Conservation (phyloP, 2,113 vertebrate genomes). For the Microtus oregoni region DNA sequence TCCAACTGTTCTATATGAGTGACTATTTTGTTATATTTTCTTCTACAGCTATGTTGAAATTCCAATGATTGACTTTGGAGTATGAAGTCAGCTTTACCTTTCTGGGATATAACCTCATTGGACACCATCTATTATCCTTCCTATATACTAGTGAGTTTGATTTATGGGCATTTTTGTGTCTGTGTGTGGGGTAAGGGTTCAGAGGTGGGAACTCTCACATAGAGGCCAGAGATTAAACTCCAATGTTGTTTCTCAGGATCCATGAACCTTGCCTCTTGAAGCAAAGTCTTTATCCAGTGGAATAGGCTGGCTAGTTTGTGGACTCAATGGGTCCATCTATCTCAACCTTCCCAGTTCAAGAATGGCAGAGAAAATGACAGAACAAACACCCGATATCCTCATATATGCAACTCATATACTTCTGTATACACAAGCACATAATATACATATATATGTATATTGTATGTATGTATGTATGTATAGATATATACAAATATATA, state of each 20-base stretch:
- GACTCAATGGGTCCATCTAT: no score
- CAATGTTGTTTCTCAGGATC: not conserved
- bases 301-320: not conserved
- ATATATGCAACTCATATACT: not conserved
- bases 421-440: not conserved
- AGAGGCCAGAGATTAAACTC: not conserved
- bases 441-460: no score
- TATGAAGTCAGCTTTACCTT: not conserved
- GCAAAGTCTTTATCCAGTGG: not conserved
- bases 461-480: no score
- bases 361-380: not conserved
- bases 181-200: no score
- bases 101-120: not conserved
- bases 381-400: not conserved
- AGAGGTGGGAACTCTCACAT: no score
- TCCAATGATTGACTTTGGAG: not conserved
- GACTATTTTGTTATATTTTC: not conserved
- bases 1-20: not conserved
- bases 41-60: not conserved
- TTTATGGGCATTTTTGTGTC: not conserved
- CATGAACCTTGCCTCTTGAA: not conserved
- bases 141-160: not conserved
- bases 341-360: not conserved
- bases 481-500: no score
- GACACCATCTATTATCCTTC: not conserved